Conservation (phyloP, 2,113 vertebrate genomes). For the Podilymbus podiceps region DNA sequence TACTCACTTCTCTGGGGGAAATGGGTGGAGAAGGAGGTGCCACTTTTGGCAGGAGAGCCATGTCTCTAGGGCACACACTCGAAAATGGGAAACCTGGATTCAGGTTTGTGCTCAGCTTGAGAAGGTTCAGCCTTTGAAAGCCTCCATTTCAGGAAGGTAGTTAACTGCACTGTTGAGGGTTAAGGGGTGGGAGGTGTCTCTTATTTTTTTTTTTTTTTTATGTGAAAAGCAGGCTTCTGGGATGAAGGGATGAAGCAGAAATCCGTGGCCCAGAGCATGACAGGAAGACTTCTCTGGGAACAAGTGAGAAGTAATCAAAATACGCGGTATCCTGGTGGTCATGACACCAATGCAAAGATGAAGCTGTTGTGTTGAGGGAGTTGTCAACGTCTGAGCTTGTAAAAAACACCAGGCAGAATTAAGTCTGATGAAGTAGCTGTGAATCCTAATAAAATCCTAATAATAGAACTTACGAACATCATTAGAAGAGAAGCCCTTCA, state of each 20-base stretch:
- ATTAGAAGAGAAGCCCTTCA: not conserved
- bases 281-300: not conserved
- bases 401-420: not conserved
- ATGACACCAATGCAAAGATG: not conserved
- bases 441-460: not conserved
- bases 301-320: accelerated
- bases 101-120: not conserved
- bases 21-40: not conserved
- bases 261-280: not conserved
- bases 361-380: not conserved
- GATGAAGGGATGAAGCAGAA: not conserved
- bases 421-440: not conserved
- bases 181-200: not conserved
- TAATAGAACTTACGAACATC: not conserved
- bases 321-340: not conserved
- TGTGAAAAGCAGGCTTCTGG: not conserved
- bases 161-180: too few species aligned
- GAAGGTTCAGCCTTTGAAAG: not conserved
- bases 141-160: not conserved
- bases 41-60: not conserved
- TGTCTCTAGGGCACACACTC: not conserved
- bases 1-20: not conserved
- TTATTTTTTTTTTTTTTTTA: too few species aligned
- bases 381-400: not conserved
- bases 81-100: not conserved